Evolutionary conservation across 2,888 invertebrate genomes (phyloP), one percentile per base, ranked within the genome.

Genomic region (Tipula vernalis): DNA sequence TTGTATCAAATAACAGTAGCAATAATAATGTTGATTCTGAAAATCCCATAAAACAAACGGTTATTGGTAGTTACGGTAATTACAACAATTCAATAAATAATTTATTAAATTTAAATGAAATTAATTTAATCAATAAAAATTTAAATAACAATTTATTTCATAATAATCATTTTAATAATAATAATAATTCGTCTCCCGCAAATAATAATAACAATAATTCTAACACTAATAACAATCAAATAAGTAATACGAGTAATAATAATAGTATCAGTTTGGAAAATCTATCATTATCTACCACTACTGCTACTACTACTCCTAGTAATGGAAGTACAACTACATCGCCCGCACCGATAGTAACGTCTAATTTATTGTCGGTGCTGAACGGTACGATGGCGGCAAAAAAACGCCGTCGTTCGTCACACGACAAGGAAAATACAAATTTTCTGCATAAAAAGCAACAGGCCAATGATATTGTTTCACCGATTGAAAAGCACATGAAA

Each of bases 101-200:
- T 71, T 86, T 86, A 39, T 71, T 86, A 86, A 57, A 57, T 57
- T 57, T 57, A 57, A 57, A 57, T 57, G 57, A 57, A 57, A 57
- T 57, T 57, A 57, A 57, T 57, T 57, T 57, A 57, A 57, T 57
- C 57, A 57, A 57, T 57, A 57, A 57, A 57, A 57, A 57, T 57
- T 28, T 44, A 86, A 47, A 47, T 86, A 18, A 86, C 10, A 85
- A 41, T 39, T 51, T 51, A 51, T 51, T 51, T 51, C 36, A 85
- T 39, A 85, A 85, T 85, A 85, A 85, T 42, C 10, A 86, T 86
- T 44, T 86, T 44, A 86, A 86, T 86, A 85, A 87, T 86, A 87
- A 57, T 44, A 86, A 87, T 85, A 86, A 87, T 87, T 87, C 87
- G 87, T 86, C 87, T 87, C 87, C 87, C 87, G 87, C 87, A 86